A percentile compares a stretch with the other conserved stretches of the same genome.
These are phyloP conservation scores for Lysandra coridon DNA, from an alignment of 2,888 invertebrate species.

Conservation along the genomic window DNA sequence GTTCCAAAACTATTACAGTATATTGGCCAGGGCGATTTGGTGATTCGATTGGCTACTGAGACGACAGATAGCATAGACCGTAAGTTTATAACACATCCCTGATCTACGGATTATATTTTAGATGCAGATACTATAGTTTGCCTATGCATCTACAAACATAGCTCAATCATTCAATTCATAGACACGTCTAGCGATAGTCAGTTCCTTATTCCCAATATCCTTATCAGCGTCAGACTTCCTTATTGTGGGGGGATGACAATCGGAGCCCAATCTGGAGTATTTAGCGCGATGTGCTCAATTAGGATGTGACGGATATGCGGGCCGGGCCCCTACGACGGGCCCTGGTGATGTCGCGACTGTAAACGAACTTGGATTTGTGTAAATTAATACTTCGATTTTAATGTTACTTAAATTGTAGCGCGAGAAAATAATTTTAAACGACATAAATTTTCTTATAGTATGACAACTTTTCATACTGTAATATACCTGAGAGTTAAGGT, in stretches of 20 bases:
- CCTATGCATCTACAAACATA: neutral
- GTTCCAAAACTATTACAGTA: neutral
- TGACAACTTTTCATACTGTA: no score
- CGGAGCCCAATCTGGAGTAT: conserved; percentile 71
- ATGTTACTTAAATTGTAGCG: neutral
- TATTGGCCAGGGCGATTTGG: no score
- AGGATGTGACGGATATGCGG: conserved; percentile 77
- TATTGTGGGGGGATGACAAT: conserved; percentile 76
- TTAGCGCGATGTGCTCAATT: conserved; percentile 79
- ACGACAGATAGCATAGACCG: no score
- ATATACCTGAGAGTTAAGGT: no score
- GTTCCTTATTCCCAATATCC: conserved; percentile 58
- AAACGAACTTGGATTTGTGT: conserved; percentile 8
- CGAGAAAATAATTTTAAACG: no score
- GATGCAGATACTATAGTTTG: no score
- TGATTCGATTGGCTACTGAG: no score
- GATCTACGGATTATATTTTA: no score
- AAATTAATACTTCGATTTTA: neutral
- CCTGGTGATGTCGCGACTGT: conserved; percentile 39
- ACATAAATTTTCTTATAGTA: no score
- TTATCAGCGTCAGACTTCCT: conserved; percentile 64
- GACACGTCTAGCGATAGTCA: conserved; percentile 34
- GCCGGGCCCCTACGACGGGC: conserved; percentile 71
- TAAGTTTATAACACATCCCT: no score
- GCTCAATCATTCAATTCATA: conserved; percentile 12